phyloP scores from a whole-genome alignment of 2,888 invertebrate genomes.

The Drosophila macrospina region DNA sequence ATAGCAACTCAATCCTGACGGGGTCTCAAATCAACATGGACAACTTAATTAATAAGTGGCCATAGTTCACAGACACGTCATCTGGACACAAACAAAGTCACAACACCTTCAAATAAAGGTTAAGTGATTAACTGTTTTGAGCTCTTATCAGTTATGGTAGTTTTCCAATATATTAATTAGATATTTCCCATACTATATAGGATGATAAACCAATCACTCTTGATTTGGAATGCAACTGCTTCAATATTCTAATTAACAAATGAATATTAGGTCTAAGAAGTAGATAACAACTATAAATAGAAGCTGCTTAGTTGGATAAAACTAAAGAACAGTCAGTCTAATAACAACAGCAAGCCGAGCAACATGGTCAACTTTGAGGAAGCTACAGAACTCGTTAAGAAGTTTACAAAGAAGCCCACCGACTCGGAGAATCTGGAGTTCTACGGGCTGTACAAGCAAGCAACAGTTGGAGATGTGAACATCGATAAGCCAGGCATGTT shows the following conservation, averaged over 20 bases:
- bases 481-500: constrained; percentile 94
- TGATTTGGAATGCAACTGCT: not conserved
- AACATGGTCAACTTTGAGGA: constrained; percentile 86
- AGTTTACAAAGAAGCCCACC: constrained; percentile 90
- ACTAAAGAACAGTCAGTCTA: constrained; percentile 17
- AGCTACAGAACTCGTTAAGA: constrained; percentile 87
- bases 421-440: constrained; percentile 92
- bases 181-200: not conserved
- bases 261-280: constrained; percentile 7
- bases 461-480: constrained; percentile 91
- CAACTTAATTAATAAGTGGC: constrained; percentile 37
- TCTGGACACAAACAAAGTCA: not conserved
- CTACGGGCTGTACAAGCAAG: constrained; percentile 94
- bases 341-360: constrained; percentile 18
- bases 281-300: constrained; percentile 45
- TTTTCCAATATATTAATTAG: constrained; percentile 54
- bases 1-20: constrained; percentile 31
- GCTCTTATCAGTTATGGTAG: constrained; percentile 37
- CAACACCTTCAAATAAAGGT: constrained; percentile 2
- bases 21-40: constrained; percentile 10
- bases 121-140: constrained; percentile 37
- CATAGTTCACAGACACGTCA: constrained; percentile 19
- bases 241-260: constrained; percentile 51
- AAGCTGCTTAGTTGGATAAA: not conserved
- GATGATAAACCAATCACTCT: constrained; percentile 15